phyloP scores from a whole-genome alignment of 1,140 invertebrate genomes.

The Pogonomyrmex barbatus region DNA sequence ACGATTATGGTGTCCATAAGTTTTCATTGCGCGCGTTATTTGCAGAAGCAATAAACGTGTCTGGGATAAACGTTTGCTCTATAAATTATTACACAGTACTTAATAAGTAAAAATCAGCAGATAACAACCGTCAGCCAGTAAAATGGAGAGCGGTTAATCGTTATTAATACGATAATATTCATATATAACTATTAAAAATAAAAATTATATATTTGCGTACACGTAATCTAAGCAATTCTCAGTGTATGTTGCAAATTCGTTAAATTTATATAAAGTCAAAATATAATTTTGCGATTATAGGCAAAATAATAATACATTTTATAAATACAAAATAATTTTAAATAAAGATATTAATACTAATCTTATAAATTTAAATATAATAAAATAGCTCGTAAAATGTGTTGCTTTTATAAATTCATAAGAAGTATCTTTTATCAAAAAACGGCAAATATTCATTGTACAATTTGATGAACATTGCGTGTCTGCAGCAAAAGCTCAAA shows the following conservation, averaged over 20 bases:
- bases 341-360: not conserved
- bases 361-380: not conserved
- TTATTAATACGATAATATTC: not conserved
- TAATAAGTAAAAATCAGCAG: conserved; percentile 16
- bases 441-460: not conserved
- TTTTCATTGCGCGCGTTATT: conserved; percentile 7
- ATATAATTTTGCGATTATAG: not conserved
- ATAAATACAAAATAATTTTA: not conserved
- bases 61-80: not conserved
- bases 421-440: not conserved
- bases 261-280: not conserved
- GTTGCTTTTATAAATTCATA: too few species aligned
- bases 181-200: not conserved
- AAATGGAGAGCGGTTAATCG: not conserved
- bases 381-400: not conserved
- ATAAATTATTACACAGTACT: conserved; percentile 3
- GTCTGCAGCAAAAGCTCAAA: not conserved
- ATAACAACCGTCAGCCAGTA: not conserved
- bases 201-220: conserved; percentile 7
- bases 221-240: not conserved
- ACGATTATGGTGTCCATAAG: not conserved
- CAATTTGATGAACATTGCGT: not conserved
- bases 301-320: not conserved
- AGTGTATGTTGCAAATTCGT: not conserved
- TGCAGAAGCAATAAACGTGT: conserved; percentile 9